These are phyloP conservation scores for Drosophila equinoxialis DNA, from an alignment of 1,140 invertebrate genomes.

Conservation along the genomic window DNA sequence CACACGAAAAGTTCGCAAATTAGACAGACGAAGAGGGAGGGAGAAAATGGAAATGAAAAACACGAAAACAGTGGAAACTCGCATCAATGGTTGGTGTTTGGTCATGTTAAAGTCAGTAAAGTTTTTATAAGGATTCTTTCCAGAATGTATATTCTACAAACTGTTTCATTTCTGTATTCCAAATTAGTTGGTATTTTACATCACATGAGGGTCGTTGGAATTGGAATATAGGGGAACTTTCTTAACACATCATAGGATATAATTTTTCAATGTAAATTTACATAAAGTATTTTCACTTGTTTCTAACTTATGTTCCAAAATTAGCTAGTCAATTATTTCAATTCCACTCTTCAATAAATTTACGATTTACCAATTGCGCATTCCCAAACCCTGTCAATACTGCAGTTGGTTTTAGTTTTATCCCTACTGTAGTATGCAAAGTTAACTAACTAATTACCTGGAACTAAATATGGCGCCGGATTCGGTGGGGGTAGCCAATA, in stretches of 20 bases:
- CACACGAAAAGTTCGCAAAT: slow-evolving; percentile 18
- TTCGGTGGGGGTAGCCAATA: slow-evolving; percentile 91
- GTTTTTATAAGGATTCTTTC: no score
- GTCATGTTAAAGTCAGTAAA: no score
- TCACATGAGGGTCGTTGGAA: no score
- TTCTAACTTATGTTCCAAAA: no score
- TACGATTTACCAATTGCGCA: neutral
- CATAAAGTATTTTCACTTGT: no score
- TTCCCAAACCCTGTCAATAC: no score
- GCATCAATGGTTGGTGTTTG: neutral
- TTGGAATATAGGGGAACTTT: no score
- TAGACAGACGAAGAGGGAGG: slow-evolving; percentile 21
- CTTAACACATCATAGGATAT: no score
- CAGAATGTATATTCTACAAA: no score
- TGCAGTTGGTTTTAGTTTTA: neutral
- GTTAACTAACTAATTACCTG: slow-evolving; percentile 86
- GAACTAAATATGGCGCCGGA: slow-evolving; percentile 89
- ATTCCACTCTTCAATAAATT: neutral
- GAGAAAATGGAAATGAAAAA: neutral
- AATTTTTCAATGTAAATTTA: no score
- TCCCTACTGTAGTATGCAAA: slow-evolving; percentile 29
- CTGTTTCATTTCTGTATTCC: neutral
- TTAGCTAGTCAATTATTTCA: neutral
- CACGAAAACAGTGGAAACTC: slow-evolving; percentile 1
- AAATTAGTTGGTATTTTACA: neutral